Evolutionary conservation across 2,113 vertebrate species (phyloP).

Genomic region (Barbus barbus): DNA sequence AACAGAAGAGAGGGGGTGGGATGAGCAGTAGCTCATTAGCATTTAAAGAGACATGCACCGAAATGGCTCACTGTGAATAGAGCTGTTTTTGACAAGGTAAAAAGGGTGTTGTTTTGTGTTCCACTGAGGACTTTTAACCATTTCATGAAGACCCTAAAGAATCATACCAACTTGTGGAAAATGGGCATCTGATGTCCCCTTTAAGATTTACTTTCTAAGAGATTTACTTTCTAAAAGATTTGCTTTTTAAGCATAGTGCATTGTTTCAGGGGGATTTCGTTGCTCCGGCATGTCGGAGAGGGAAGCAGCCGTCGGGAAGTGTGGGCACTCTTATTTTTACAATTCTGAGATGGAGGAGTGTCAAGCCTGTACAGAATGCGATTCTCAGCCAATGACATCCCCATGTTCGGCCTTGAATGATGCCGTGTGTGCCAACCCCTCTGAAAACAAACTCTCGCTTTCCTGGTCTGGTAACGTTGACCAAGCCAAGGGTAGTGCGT

Average conservation of each 20-base stretch:
- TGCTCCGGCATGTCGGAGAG: constrained; percentile 81
- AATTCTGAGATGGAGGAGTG: constrained; percentile 82
- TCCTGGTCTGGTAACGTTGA: constrained; percentile 77
- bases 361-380: constrained; percentile 81
- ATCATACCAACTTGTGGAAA: too few species aligned
- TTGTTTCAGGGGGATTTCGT: constrained; percentile 82
- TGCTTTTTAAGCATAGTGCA: background rate
- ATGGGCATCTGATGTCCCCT: background rate
- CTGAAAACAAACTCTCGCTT: constrained; percentile 74
- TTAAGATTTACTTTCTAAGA: background rate
- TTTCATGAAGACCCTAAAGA: too few species aligned
- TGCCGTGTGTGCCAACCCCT: constrained; percentile 68
- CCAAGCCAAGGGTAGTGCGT: constrained; percentile 67
- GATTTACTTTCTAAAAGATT: too few species aligned
- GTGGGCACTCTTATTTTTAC: constrained; percentile 82
- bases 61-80: too few species aligned
- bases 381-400: constrained; percentile 68
- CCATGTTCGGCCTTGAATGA: constrained; percentile 80
- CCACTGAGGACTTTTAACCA: too few species aligned
- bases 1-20: too few species aligned
- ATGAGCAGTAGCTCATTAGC: too few species aligned
- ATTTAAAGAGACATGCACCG: too few species aligned
- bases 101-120: too few species aligned
- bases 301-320: constrained; percentile 76
- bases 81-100: too few species aligned